Percentiles rank a stretch among this genome's conserved stretches.
These are phyloP conservation scores for Irena cyanogastra DNA, from an alignment of 2,113 vertebrate species.

Conservation along the genomic window DNA sequence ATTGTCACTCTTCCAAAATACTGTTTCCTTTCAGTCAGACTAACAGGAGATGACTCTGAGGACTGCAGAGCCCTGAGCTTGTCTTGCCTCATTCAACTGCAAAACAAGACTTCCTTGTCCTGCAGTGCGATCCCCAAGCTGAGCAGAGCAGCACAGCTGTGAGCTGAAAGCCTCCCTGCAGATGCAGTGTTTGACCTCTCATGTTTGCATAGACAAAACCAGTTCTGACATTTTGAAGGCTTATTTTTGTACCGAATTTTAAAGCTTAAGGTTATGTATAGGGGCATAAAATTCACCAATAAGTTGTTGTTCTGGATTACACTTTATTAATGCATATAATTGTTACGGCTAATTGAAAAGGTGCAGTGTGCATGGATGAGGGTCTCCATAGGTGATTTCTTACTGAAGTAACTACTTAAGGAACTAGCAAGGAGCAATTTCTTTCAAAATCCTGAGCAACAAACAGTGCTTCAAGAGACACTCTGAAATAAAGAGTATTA, in stretches of 20 bases:
- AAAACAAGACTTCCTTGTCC: slow-evolving; percentile 19
- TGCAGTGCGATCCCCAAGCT: not conserved
- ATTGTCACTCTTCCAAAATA: not conserved
- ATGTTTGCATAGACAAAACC: not conserved
- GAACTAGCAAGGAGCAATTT: not conserved
- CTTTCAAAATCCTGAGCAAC: not conserved
- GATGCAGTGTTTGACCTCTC: not conserved
- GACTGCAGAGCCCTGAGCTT: not conserved
- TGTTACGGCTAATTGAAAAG: not conserved
- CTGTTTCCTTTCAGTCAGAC: not conserved
- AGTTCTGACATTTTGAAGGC: not conserved
- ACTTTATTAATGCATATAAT: not conserved
- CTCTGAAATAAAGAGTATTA: not conserved
- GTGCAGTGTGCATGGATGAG: not conserved
- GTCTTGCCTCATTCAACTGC: not conserved
- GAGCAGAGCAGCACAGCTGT: not conserved
- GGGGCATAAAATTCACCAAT: not conserved
- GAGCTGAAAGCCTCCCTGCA: not conserved
- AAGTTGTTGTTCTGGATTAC: not conserved
- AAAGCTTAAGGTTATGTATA: not conserved
- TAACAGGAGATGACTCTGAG: not conserved
- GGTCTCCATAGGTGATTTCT: not conserved
- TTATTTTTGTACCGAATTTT: not conserved
- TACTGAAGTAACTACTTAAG: not conserved
- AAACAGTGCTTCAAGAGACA: not conserved